Percentiles rank a stretch among this genome's conserved stretches.
phyloP scores from a whole-genome alignment of 2,797 vertebrate species.

The Rhinella marina region DNA sequence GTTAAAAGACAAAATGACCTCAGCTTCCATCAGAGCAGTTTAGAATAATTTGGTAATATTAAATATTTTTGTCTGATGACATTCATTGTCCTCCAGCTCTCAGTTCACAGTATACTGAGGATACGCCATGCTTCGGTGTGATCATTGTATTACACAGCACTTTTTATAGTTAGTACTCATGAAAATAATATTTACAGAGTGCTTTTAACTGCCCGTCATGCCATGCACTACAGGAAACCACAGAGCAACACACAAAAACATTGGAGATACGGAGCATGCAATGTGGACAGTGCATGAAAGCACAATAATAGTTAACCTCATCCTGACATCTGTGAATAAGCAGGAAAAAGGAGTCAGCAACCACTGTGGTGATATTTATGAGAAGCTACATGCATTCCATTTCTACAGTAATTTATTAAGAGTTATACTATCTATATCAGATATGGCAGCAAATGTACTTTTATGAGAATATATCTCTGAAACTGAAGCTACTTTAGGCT shows the following conservation, averaged over 20 bases:
- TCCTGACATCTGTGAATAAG: constrained; percentile 38
- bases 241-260: constrained; percentile 27
- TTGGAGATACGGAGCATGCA: constrained; percentile 22
- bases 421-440: too few relatives aligned
- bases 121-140: constrained; percentile 4
- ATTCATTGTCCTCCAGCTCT: neutral
- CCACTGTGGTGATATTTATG: too few relatives aligned
- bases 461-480: too few relatives aligned
- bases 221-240: constrained; percentile 48
- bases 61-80: neutral
- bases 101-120: neutral
- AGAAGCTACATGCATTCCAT: too few relatives aligned
- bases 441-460: too few relatives aligned
- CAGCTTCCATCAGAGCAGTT: neutral
- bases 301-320: constrained; percentile 38
- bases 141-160: constrained; percentile 37
- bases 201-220: constrained; percentile 18
- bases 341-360: constrained; percentile 38
- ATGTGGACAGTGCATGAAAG: constrained; percentile 23
- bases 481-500: too few relatives aligned
- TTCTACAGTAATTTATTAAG: too few relatives aligned
- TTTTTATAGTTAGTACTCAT: constrained; percentile 40
- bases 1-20: neutral
- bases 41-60: neutral
- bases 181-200: constrained; percentile 48